phyloP scores from a whole-genome alignment of 92 coral and sea anemone genomes.

The Actinernus sp. region DNA sequence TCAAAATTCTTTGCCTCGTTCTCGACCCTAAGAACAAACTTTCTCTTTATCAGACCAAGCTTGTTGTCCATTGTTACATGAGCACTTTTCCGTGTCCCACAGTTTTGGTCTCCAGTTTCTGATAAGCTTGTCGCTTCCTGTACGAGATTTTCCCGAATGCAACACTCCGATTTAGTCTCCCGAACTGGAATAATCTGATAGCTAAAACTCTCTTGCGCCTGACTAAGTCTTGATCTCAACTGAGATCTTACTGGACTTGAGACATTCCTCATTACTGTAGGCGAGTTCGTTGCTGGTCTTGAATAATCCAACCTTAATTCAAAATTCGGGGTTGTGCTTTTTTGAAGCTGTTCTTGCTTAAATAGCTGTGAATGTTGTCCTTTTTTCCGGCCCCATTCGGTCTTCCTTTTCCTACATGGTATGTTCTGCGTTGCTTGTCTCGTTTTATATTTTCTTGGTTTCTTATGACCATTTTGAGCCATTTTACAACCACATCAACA shows the following conservation, averaged over 20 bases:
- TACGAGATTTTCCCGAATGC: not conserved
- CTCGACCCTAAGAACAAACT: not conserved
- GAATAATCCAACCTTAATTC: too few species aligned
- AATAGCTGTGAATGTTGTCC: too few species aligned
- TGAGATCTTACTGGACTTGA: not conserved
- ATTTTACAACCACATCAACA: too few species aligned
- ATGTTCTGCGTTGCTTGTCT: too few species aligned
- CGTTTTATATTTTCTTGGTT: too few species aligned
- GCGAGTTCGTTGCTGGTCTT: too few species aligned
- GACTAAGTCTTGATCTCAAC: constrained; percentile 3
- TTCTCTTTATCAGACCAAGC: constrained; percentile 26
- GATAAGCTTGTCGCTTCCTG: not conserved
- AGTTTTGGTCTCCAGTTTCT: not conserved
- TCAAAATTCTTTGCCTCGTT: not conserved
- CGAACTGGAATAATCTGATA: constrained; percentile 17
- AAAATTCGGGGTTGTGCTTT: too few species aligned
- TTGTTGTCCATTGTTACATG: not conserved
- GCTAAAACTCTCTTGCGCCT: not conserved
- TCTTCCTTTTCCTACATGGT: too few species aligned
- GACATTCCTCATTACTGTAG: not conserved
- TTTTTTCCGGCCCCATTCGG: too few species aligned
- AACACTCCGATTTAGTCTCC: not conserved
- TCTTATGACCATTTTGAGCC: too few species aligned
- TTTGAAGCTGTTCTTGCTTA: too few species aligned
- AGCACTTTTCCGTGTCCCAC: not conserved